These are phyloP conservation scores for Rhinoptilus africanus DNA, from an alignment of 2,113 vertebrate genomes.

Conservation along the genomic window DNA sequence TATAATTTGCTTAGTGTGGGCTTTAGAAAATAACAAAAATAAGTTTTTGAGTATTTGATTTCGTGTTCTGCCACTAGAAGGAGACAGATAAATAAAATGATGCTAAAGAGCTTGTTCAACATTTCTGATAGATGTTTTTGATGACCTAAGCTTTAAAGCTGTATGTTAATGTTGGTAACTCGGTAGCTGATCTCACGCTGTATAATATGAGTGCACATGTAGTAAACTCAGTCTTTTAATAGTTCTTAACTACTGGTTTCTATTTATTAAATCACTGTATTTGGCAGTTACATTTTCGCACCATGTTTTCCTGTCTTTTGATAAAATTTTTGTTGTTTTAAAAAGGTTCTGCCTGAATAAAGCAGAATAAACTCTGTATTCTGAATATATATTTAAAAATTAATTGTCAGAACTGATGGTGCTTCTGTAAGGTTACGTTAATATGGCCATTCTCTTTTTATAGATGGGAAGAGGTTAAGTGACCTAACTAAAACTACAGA, in stretches of 20 bases:
- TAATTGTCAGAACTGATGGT: neutral
- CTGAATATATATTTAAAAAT: neutral
- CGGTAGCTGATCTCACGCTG: neutral
- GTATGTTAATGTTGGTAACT: neutral
- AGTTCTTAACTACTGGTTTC: neutral
- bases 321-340: neutral
- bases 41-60: neutral
- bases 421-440: neutral
- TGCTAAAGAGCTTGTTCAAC: neutral
- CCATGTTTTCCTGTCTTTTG: neutral
- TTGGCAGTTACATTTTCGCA: neutral
- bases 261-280: neutral
- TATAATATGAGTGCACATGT: neutral
- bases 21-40: neutral
- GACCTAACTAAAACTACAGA: neutral
- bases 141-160: neutral
- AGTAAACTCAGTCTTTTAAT: neutral
- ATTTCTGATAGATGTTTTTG: neutral
- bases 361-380: neutral
- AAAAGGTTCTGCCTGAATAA: neutral
- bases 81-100: constrained; percentile 20
- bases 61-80: constrained; percentile 35
- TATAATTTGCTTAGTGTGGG: neutral
- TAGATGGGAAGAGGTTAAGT: neutral
- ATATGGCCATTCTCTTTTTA: neutral